Conservation (phyloP, 2,113 vertebrate genomes). For the Delphinapterus leucas region DNA sequence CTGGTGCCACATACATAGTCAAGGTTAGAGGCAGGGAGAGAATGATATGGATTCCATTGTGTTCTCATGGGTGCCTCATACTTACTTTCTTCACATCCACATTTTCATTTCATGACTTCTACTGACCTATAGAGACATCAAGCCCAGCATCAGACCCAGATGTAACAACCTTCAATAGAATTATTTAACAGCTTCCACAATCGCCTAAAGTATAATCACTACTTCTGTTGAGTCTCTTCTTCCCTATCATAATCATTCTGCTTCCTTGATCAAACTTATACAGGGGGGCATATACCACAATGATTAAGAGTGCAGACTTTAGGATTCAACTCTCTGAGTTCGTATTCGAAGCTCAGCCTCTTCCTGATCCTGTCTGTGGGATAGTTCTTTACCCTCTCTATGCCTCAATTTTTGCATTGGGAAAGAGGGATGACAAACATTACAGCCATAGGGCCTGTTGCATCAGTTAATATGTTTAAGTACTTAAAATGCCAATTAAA, state of each 20-base stretch:
- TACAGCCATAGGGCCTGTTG: background rate
- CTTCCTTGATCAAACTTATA: background rate
- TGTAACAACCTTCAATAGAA: background rate
- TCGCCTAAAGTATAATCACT: background rate
- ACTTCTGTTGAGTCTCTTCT: background rate
- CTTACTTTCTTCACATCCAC: background rate
- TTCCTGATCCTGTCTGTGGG: background rate
- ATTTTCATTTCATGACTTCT: background rate
- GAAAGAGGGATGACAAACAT: background rate
- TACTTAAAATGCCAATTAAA: background rate
- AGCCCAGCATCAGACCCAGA: background rate
- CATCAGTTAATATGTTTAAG: background rate
- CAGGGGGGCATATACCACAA: rapidly evolving
- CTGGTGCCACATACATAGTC: background rate
- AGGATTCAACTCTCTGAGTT: background rate
- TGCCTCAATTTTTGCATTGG: background rate
- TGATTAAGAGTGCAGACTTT: background rate
- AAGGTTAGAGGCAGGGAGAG: background rate
- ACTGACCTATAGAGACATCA: background rate
- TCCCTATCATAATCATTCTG: background rate
- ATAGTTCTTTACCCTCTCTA: background rate
- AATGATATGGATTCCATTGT: background rate
- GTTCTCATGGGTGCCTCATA: background rate
- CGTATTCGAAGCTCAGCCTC: background rate
- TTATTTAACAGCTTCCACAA: background rate